A percentile compares a stretch with the other conserved stretches of the same genome.
phyloP scores from a whole-genome alignment of 2,113 vertebrate species.

The Phycodurus eques region DNA sequence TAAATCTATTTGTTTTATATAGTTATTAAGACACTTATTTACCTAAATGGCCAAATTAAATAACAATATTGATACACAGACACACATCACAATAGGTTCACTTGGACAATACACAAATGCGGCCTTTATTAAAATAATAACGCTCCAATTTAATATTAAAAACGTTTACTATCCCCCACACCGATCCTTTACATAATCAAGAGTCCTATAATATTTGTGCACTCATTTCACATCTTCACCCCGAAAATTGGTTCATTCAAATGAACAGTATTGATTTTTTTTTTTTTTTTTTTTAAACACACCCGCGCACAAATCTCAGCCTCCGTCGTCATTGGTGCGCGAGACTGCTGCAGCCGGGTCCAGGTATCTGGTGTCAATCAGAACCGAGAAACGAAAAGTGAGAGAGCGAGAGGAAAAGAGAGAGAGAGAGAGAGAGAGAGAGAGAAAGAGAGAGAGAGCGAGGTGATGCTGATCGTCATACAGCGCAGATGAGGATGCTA shows the following conservation, averaged over 20 bases:
- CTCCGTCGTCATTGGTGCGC: slow-evolving; percentile 51
- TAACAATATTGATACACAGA: neutral
- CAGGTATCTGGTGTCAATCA: slow-evolving; percentile 58
- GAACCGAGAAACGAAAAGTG: slow-evolving; percentile 1
- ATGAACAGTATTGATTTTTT: neutral
- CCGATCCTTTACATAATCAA: neutral
- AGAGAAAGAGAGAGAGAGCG: neutral
- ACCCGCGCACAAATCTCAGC: slow-evolving; percentile 21
- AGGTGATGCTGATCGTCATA: slow-evolving; percentile 59
- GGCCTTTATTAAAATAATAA: neutral
- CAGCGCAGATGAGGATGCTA: slow-evolving; percentile 62
- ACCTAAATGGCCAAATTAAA: neutral
- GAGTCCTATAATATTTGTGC: neutral
- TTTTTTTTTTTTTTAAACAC: neutral
- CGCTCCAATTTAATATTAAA: neutral
- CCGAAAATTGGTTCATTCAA: neutral
- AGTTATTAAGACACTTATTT: neutral
- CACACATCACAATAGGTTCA: neutral
- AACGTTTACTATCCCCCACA: neutral
- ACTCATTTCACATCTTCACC: neutral
- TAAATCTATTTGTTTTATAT: neutral
- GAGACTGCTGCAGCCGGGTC: slow-evolving; percentile 25
- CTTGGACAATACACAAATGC: neutral
- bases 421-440: slow-evolving; percentile 7
- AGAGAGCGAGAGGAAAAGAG: neutral